phyloP scores from a whole-genome alignment of 2,797 vertebrate genomes.

The Siniperca obscura region DNA sequence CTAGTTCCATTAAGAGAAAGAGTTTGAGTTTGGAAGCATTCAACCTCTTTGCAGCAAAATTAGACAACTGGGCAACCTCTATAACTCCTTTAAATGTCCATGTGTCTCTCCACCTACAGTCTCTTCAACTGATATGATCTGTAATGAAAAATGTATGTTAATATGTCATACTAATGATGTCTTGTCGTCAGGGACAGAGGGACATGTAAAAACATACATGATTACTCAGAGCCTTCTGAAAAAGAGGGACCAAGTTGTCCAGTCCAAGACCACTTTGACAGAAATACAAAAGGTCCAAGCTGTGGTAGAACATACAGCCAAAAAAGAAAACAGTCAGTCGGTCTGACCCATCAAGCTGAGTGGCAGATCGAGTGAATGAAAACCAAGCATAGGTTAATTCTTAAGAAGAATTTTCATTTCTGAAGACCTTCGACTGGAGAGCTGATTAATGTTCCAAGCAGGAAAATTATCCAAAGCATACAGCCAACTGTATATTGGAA shows the following conservation, averaged over 20 bases:
- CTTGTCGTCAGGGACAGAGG: background rate
- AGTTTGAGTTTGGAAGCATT: background rate
- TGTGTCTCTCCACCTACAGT: background rate
- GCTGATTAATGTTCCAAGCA: constrained; percentile 19
- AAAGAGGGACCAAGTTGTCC: background rate
- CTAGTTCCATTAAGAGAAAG: background rate
- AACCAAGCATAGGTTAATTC: constrained; percentile 12
- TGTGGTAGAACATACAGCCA: background rate
- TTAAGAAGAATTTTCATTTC: constrained; percentile 4
- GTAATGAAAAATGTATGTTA: background rate
- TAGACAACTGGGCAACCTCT: background rate
- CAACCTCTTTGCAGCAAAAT: background rate
- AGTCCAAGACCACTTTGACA: background rate
- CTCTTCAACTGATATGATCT: background rate
- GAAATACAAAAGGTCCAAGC: background rate
- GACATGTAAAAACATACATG: background rate
- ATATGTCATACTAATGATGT: background rate
- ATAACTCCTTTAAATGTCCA: background rate
- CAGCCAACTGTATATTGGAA: constrained; percentile 10
- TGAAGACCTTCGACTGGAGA: background rate
- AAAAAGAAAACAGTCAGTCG: background rate
- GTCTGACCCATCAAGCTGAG: background rate
- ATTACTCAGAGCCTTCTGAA: background rate
- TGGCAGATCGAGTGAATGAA: background rate
- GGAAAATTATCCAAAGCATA: constrained; percentile 12